phyloP scores from a whole-genome alignment of 2,113 vertebrate species.

The Boulengeromyrus knoepffleri region DNA sequence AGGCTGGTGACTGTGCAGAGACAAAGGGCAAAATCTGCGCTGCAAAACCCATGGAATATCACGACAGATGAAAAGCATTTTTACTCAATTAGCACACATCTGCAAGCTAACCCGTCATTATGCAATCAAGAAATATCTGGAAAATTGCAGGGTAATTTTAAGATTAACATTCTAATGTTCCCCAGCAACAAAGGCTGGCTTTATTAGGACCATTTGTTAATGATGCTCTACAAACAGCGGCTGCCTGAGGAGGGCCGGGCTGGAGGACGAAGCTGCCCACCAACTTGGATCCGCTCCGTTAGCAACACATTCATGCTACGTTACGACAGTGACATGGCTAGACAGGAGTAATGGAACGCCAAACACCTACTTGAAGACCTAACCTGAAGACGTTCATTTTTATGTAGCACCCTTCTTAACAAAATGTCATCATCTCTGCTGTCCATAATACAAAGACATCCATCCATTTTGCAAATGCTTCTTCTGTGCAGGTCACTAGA shows the following conservation, averaged over 20 bases:
- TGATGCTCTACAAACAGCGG: constrained; percentile 38
- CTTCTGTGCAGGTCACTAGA: neutral
- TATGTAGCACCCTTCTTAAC: neutral
- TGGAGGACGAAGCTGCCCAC: neutral
- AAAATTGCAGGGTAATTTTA: constrained; percentile 53
- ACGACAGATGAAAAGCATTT: constrained; percentile 35
- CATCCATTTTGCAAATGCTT: neutral
- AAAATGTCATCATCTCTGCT: neutral
- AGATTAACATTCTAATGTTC: constrained; percentile 55
- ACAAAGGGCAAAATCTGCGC: neutral
- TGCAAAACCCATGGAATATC: constrained; percentile 13
- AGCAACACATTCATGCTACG: neutral
- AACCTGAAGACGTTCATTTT: neutral
- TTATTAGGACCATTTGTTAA: constrained; percentile 44
- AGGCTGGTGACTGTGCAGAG: neutral
- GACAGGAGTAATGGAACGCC: neutral
- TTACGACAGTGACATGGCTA: neutral
- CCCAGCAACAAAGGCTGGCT: constrained; percentile 44
- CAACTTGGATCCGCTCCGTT: neutral
- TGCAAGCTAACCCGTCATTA: constrained; percentile 46
- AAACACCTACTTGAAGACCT: neutral
- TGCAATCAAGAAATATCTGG: constrained; percentile 49
- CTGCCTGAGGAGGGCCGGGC: constrained; percentile 7
- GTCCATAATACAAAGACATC: neutral
- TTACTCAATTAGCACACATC: constrained; percentile 46